Conservation (phyloP, 2,888 invertebrate genomes). For the Byasa hedistus region DNA sequence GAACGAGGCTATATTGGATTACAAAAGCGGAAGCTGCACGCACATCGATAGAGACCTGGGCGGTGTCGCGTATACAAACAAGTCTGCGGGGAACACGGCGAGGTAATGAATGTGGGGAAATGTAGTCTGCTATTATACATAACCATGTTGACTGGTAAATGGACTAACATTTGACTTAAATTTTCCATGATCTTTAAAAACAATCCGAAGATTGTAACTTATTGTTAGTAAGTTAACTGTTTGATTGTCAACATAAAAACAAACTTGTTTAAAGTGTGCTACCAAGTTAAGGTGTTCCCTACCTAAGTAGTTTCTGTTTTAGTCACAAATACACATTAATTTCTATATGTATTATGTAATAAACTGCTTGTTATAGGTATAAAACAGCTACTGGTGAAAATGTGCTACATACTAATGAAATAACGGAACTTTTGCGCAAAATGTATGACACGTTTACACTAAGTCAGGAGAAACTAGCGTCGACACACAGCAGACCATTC, state of each 20-base stretch:
- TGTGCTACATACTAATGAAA: conserved; percentile 58
- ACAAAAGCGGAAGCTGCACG: conserved; percentile 61
- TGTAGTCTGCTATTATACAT: not conserved
- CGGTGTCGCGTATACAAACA: conserved; percentile 54
- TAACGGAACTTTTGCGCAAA: conserved; percentile 63
- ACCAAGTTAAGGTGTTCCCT: too few species aligned
- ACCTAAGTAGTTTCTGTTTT: too few species aligned
- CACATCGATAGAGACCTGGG: conserved; percentile 50
- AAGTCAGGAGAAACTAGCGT: conserved; percentile 58
- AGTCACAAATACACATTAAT: too few species aligned
- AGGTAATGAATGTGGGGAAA: conserved; percentile 41
- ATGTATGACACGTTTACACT: conserved; percentile 67
- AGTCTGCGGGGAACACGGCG: conserved; percentile 53
- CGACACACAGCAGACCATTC: conserved; percentile 38
- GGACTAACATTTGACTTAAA: too few species aligned
- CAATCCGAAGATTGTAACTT: too few species aligned
- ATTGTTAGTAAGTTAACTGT: too few species aligned
- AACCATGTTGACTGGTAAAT: too few species aligned
- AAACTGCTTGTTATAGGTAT: conserved; percentile 47
- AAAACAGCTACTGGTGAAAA: conserved; percentile 64
- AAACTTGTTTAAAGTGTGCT: too few species aligned
- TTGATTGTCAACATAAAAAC: too few species aligned
- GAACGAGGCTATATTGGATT: conserved; percentile 39
- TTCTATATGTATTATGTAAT: not conserved
- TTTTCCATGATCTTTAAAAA: too few species aligned